phyloP scores from a whole-genome alignment of 2,888 invertebrate species.

The Autographa pulchrina region DNA sequence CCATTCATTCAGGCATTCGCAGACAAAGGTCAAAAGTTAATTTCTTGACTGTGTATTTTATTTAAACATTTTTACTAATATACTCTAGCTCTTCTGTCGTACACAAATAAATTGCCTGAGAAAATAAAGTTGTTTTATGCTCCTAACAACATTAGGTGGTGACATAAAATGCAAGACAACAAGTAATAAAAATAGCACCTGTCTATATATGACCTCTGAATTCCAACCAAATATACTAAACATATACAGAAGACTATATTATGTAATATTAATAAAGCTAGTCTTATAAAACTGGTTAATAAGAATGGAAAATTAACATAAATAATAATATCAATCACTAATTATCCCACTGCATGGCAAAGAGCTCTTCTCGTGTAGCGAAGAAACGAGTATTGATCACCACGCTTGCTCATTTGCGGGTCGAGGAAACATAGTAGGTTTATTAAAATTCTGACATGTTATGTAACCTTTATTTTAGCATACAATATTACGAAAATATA shows the following conservation, averaged over 20 bases:
- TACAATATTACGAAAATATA: background rate
- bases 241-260: background rate
- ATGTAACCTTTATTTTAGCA: no score
- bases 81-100: no score
- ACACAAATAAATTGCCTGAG: background rate
- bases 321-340: no score
- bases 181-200: background rate
- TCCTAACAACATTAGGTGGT: no score
- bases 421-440: no score
- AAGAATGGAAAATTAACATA: background rate
- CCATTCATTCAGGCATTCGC: background rate
- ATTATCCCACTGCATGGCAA: no score
- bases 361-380: no score
- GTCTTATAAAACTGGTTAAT: background rate
- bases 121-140: background rate
- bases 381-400: no score
- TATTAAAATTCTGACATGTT: no score
- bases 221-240: background rate
- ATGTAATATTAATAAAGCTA: background rate
- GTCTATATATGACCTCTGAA: background rate
- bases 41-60: background rate
- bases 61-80: no score
- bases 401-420: no score
- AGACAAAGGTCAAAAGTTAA: background rate
- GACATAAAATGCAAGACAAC: background rate